phyloP scores from a whole-genome alignment of 2,113 vertebrate species.

The Actenoides lindsayi region DNA sequence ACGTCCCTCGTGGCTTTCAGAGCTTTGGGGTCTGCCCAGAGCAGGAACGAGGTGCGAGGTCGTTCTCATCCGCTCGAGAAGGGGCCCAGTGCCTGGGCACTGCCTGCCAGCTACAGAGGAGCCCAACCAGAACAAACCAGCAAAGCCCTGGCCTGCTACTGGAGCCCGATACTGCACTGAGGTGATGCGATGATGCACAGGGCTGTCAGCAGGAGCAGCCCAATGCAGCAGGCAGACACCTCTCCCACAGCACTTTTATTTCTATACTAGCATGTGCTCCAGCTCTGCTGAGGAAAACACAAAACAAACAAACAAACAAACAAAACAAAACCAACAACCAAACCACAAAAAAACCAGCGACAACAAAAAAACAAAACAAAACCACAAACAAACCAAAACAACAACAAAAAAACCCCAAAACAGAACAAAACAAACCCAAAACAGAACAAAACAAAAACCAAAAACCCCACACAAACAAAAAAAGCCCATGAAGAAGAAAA shows the following conservation, averaged over 20 bases:
- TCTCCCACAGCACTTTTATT: background rate
- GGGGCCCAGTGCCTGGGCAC: background rate
- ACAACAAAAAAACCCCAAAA: too few relatives aligned
- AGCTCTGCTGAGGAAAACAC: background rate
- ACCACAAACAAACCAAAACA: background rate
- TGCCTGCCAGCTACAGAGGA: background rate
- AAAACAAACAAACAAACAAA: background rate
- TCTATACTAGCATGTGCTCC: background rate
- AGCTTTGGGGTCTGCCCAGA: slow-evolving; percentile 25
- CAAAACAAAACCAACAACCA: too few relatives aligned
- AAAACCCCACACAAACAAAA: too few relatives aligned
- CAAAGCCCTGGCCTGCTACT: background rate
- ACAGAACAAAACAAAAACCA: too few relatives aligned
- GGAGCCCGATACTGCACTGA: background rate
- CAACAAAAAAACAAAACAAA: too few relatives aligned
- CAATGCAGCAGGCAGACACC: background rate
- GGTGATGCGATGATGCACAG: background rate
- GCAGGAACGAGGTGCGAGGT: background rate
- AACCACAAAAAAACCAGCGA: too few relatives aligned
- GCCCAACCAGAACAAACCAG: background rate
- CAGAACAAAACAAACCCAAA: too few relatives aligned
- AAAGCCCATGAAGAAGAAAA: background rate
- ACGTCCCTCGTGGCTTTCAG: background rate
- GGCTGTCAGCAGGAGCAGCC: background rate
- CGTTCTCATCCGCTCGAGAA: background rate